These are phyloP conservation scores for Rhagologus leucostigma DNA, from an alignment of 2,113 vertebrate genomes.

Conservation along the genomic window DNA sequence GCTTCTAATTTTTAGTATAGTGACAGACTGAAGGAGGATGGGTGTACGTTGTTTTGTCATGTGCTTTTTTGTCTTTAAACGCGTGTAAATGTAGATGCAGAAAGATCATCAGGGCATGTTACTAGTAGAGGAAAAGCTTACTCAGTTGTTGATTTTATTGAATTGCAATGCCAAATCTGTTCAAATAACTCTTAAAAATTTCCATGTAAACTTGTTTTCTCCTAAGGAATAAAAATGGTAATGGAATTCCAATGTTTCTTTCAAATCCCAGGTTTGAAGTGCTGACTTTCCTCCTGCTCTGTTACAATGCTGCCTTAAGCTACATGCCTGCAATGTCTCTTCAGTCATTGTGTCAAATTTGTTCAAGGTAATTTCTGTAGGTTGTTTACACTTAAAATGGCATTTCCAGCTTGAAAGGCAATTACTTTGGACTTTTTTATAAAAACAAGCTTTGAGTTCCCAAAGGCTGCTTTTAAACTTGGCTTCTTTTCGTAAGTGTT, in stretches of 20 bases:
- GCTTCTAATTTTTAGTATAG: neutral
- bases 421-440: neutral
- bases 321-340: slow-evolving; percentile 90
- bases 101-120: neutral
- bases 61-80: neutral
- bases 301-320: slow-evolving; percentile 93
- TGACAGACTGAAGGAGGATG: neutral
- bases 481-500: neutral
- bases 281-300: slow-evolving; percentile 92
- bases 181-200: neutral
- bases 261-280: slow-evolving; percentile 88
- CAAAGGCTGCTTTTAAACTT: neutral
- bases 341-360: slow-evolving; percentile 92
- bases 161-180: neutral
- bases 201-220: neutral
- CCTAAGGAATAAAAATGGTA: neutral
- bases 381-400: neutral
- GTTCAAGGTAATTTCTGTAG: slow-evolving; percentile 84
- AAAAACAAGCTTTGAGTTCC: neutral
- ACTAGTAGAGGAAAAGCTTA: neutral
- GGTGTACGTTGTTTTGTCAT: neutral
- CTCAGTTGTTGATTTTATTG: neutral
- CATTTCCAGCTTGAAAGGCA: neutral
- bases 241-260: neutral
- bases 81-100: rapidly evolving